Base-by-base conservation (phyloP, 53 echinoderm and acorn worm species). In the Hippasteria phrygiana region DNA sequence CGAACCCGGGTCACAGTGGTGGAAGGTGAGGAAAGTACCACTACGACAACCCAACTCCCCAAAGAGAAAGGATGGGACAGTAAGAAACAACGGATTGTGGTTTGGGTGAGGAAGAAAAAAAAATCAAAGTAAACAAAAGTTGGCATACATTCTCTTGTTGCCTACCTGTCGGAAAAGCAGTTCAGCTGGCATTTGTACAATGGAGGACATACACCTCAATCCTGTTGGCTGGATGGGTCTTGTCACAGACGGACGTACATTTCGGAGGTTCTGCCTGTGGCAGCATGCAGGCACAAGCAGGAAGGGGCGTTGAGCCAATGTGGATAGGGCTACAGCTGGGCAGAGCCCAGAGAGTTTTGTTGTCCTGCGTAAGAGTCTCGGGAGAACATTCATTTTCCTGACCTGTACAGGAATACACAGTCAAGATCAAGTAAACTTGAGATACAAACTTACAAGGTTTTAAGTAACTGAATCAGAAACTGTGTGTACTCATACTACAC, bases 141-240 rank as follows among this genome's bases (percentile, higher is more conserved):
- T 64, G 6, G 5, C 9, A 17, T 28, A 4, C 66, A 33, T 33
- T 20, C 24, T 73, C 43, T 38, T 1, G 20, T 40, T 13, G 3
- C 71, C 1, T 26, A 82, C 82, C 82, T 82, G 82, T 64, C 82
- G 41, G 45, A 82, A 82, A 34, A 82, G 62, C 43, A 82, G 65
- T 65, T 82, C 66, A 5, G 82, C 64, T 65, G 82, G 82, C 8
- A 82, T 63, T 45, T 82, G 82, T 42, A 82, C 33, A 64, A 66
- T 45, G 63, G 82, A 82, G 0, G 82, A 64, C 66, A 82, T 66
- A 66, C 29, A 38, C 43, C 81, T 81, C 47, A 31, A 38, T 24
- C 63, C 62, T 12, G 62, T 42, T 9, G 32, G 33, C 24, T 33
- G 69, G 59, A 7, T 0, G 28, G 10, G 1, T 28, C 17, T 46